Evolutionary conservation across 2,113 vertebrate species (phyloP).

Genomic region (Pachycephala philippinensis): DNA sequence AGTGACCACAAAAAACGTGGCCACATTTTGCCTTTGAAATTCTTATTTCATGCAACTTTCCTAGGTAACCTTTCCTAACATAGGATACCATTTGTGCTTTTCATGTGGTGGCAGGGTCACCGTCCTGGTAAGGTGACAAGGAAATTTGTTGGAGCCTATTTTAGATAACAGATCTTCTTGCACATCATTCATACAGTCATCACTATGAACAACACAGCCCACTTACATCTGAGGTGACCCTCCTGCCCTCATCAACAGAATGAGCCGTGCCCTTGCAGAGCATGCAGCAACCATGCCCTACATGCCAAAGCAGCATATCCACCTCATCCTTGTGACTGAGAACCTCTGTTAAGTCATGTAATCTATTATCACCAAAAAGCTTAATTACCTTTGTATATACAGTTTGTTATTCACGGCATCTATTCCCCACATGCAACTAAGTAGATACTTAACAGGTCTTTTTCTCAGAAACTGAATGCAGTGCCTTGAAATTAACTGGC

Average conservation of each 20-base stretch:
- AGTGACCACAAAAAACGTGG: not conserved
- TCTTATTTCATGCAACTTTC: not conserved
- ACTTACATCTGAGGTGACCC: fast-evolving
- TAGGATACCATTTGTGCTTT: not conserved
- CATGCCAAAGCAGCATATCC: not conserved
- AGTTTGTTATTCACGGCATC: not conserved
- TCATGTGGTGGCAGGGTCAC: not conserved
- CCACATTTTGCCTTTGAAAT: not conserved
- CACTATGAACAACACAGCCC: not conserved
- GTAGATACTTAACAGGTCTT: not conserved
- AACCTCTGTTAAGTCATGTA: not conserved
- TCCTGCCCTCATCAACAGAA: not conserved
- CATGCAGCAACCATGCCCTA: not conserved
- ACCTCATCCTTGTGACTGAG: not conserved
- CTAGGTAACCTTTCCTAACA: not conserved
- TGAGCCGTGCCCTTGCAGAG: not conserved
- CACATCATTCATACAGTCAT: not conserved
- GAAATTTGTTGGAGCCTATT: not conserved
- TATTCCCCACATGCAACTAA: not conserved
- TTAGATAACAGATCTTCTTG: not conserved
- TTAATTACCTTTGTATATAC: not conserved
- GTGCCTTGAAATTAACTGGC: not conserved
- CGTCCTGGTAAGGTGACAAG: not conserved
- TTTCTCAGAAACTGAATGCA: not conserved
- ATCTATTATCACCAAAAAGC: not conserved